Evolutionary conservation across 2,888 invertebrate genomes (phyloP), one percentile per base, ranked within the genome.

Genomic region (Synanthedon myopaeformis): DNA sequence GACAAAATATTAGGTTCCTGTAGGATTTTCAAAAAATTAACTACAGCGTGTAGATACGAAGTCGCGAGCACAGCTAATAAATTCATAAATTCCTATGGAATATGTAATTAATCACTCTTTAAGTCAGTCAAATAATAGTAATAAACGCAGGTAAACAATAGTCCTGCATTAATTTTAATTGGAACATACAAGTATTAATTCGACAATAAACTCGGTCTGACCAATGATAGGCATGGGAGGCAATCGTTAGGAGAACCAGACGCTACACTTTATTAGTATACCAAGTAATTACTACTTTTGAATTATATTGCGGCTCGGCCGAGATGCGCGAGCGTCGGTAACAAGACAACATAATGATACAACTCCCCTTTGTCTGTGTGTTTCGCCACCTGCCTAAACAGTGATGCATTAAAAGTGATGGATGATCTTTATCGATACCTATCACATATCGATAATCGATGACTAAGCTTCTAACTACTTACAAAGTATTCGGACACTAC

Each of bases 301-400:
- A 80, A 79, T 74, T 67, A 61, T 72, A 80, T 76, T 75, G 76
- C 77, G 74, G 70, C 67, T 67, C 66, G 69, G 62, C 59, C 61
- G 66, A 67, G 81, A 82, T 78, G 83, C 81, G 76, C 82, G 69
- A 70, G 79, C 76, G 82, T 69, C 72, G 74, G 79, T 84, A 86
- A 86, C 86, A 83, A 86, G 87, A 86, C 87, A 86, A 78, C 77
- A 82, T 86, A 87, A 86, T 86, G 83, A 86, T 83, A 82, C 74
- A 74, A 69, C 73, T 73, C 75, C 71, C 80, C 79, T 81, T 84
- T 84, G 83, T 83, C 80, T 77, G 83, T 74, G 69, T 72, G 79
- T 83, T 86, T 86, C 83, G 83, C 87, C 87, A 87, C 87, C 86
- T 86, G 86, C 87, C 85, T 82, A 85, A 85, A 85, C 82, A 79